Evolutionary conservation across 2,888 invertebrate genomes (phyloP), one percentile per base, ranked within the genome.

Genomic region (Thymelicus acteon): DNA sequence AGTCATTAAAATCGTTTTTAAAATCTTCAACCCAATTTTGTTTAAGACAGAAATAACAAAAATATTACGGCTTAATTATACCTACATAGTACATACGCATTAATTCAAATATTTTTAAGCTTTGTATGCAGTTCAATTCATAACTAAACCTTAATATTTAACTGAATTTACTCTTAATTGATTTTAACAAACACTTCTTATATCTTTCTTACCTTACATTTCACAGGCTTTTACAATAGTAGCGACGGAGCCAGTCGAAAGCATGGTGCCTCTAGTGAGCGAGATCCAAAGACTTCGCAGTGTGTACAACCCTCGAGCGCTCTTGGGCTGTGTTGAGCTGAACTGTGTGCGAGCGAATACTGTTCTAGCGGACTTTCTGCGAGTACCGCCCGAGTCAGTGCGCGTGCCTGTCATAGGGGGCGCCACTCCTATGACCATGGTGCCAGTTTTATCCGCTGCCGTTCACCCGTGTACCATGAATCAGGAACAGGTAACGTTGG

Each of bases 321-420:
- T 93, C 4, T 95, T 97, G 79, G 97, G 97, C 52, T 95, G 96
- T 63, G 96, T 96, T 24, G 95, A 96, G 71, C 85, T 96, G 64
- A 96, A 97, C 87, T 94, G 96, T 72, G 96, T 97, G 49, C 90
- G 96, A 72, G 95, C 96, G 0, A 96, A 96, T 84, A 95, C 96
- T 0, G 96, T 96, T 78, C 91, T 97, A 39, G 95, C 96, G 0
- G 96, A 96, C 80, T 95, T 95, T 67, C 79, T 95, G 85, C 89
- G 94, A 13, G 86, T 95, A 54, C 95, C 96, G 68, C 96, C 96
- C 0, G 91, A 95, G 75, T 83, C 94, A 6, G 95, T 96, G 6
- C 91, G 94, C 63, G 95, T 96, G 54, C 96, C 97, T 0, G 96
- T 97, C 0, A 83, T 94, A 12, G 96, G 96, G 3, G 97, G 97